Conservation (phyloP, 2,888 invertebrate species). For the Ormyrus nitidulus region DNA sequence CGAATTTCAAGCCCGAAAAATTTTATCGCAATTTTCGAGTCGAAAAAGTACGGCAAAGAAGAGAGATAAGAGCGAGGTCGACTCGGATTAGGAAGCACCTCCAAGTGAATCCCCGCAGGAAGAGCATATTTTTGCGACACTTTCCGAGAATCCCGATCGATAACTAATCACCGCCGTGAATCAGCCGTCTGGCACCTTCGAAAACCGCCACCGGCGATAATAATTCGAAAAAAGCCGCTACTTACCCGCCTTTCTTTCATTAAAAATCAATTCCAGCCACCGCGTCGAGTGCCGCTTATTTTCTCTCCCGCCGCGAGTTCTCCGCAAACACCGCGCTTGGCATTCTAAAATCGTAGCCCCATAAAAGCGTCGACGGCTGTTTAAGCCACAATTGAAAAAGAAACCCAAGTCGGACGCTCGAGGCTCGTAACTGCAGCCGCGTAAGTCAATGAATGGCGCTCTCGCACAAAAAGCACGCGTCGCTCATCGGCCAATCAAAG, state of each 20-base stretch:
- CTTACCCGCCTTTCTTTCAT: no score
- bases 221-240: no score
- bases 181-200: not conserved
- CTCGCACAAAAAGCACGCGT: conserved; percentile 23
- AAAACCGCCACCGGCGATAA: no score
- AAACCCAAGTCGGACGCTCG: conserved; percentile 9
- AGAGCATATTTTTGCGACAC: conserved; percentile 4
- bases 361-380: conserved; percentile 40
- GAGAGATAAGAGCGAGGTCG: not conserved
- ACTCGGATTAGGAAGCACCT: conserved; percentile 40
- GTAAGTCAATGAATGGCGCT: conserved; percentile 32
- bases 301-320: no score
- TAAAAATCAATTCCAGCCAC: no score
- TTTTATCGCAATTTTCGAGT: no score
- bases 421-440: not conserved
- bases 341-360: conserved; percentile 23
- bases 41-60: no score
- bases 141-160: conserved; percentile 33
- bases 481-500: conserved; percentile 41
- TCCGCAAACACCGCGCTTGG: not conserved
- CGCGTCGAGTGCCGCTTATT: no score
- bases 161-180: conserved; percentile 28
- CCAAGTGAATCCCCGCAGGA: conserved; percentile 1
- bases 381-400: conserved; percentile 38
- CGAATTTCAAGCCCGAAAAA: no score